Evolutionary conservation across 2,888 invertebrate species (phyloP).

Genomic region (Agrotis ipsilon): DNA sequence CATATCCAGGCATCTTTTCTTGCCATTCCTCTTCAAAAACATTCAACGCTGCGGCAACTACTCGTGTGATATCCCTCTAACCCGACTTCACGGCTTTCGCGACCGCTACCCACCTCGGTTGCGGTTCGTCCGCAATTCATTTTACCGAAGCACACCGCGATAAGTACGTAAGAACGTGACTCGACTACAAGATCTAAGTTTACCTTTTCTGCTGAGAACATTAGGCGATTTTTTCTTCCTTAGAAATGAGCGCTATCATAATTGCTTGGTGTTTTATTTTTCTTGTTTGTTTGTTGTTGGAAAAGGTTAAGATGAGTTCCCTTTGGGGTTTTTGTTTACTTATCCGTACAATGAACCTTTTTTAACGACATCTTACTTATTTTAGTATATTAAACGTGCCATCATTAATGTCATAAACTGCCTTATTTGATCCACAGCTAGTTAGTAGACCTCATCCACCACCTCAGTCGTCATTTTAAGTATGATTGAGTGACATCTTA

Average conservation of each 20-base stretch:
- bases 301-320: background rate
- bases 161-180: slow-evolving; percentile 82
- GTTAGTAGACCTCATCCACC: no score
- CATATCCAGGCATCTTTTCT: no score
- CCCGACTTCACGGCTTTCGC: slow-evolving; percentile 17
- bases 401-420: no score
- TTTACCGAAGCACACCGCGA: slow-evolving; percentile 79
- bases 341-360: background rate
- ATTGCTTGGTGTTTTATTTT: slow-evolving; percentile 40
- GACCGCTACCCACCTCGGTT: slow-evolving; percentile 54
- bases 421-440: no score
- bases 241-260: slow-evolving; percentile 47
- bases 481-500: no score
- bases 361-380: no score
- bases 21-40: no score
- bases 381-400: background rate
- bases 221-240: slow-evolving; percentile 54
- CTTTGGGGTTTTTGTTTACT: no score
- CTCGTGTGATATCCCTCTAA: slow-evolving; percentile 19
- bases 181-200: slow-evolving; percentile 71
- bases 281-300: slow-evolving; percentile 7
- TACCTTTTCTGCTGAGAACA: slow-evolving; percentile 64
- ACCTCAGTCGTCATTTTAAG: no score
- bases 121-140: slow-evolving; percentile 78
- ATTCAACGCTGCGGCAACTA: background rate